A percentile compares a stretch with the other conserved stretches of the same genome.
These are phyloP conservation scores for Pardalotus punctatus DNA, from an alignment of 2,113 vertebrate species.

Conservation along the genomic window DNA sequence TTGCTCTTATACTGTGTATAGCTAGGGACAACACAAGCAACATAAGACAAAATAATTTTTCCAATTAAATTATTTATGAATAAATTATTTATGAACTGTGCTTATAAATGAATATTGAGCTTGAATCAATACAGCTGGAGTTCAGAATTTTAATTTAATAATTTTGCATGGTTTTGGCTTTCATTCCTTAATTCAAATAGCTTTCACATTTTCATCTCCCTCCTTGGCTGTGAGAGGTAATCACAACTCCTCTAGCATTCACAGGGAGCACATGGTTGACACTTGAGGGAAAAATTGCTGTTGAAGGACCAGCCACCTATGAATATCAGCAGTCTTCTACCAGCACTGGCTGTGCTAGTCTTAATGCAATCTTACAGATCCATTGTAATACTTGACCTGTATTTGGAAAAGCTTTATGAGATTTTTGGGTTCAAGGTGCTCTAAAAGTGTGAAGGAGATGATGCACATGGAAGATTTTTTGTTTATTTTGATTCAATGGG, in stretches of 20 bases:
- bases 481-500: background rate
- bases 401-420: background rate
- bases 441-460: background rate
- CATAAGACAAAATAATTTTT: background rate
- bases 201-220: background rate
- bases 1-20: background rate
- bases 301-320: background rate
- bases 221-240: background rate
- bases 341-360: background rate
- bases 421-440: background rate
- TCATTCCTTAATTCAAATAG: background rate
- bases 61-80: background rate
- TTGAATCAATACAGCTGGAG: background rate
- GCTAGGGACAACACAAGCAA: background rate
- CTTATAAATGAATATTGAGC: background rate
- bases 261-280: background rate
- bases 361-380: background rate
- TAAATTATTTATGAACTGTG: background rate
- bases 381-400: background rate
- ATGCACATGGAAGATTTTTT: background rate
- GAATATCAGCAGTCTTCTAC: background rate
- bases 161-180: background rate
- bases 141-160: background rate
- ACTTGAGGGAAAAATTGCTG: background rate
- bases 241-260: background rate